Percentiles rank a stretch among this genome's conserved stretches.
Conservation (phyloP, 2,113 vertebrate species). For the Todiramphus chloris region DNA sequence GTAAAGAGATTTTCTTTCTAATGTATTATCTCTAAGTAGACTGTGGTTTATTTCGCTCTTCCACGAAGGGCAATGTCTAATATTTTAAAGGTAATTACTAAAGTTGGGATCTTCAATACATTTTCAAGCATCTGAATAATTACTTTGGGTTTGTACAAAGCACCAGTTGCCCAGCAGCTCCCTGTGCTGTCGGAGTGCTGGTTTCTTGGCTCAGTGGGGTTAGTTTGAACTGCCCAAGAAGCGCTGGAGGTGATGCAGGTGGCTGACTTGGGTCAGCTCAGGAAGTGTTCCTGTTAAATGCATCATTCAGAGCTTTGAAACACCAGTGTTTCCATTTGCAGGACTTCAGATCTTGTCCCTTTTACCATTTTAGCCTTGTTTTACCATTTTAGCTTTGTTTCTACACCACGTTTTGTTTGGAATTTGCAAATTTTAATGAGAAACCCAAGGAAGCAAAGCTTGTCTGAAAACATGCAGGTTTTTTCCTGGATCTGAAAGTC, state of each 20-base stretch:
- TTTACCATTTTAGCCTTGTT: not conserved
- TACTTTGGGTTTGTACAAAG: not conserved
- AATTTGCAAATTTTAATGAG: not conserved
- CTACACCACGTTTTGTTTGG: not conserved
- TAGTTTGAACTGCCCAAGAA: not conserved
- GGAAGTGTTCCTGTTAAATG: not conserved
- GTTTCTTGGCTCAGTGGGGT: not conserved
- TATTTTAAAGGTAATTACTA: not conserved
- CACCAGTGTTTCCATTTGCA: not conserved
- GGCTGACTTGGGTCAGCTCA: not conserved
- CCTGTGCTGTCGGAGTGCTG: not conserved
- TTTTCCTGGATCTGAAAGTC: not conserved
- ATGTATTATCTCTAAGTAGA: not conserved
- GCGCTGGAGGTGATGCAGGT: not conserved
- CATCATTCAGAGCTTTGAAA: not conserved
- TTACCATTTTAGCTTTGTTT: not conserved
- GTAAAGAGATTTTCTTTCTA: conserved; percentile 55
- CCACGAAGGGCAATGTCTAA: too few relatives aligned
- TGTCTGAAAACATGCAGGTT: not conserved
- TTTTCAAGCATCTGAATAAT: not conserved
- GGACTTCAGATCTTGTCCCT: not conserved
- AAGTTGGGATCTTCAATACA: not conserved
- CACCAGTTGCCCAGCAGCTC: not conserved
- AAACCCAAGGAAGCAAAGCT: not conserved
- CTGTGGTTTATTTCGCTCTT: not conserved